These are phyloP conservation scores for Coendou prehensilis DNA, from an alignment of 2,797 vertebrate genomes.

Conservation along the genomic window DNA sequence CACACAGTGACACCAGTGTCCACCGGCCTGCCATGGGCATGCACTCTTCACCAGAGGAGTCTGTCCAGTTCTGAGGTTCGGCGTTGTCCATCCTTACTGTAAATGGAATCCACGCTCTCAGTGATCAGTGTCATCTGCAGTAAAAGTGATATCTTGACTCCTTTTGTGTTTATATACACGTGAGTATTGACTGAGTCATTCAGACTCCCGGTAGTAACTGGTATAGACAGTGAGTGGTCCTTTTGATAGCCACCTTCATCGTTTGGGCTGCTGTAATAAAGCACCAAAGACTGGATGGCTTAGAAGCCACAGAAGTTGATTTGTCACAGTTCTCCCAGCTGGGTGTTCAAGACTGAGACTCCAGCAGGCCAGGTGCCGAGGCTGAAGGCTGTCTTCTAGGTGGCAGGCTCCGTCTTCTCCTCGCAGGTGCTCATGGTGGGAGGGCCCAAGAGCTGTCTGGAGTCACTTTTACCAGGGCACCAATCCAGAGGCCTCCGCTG, in stretches of 20 bases:
- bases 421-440: fast-evolving
- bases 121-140: neutral
- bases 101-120: neutral
- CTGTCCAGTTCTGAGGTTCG: neutral
- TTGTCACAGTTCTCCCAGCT: neutral
- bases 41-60: neutral
- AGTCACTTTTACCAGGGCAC: neutral
- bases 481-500: neutral
- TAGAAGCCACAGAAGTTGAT: neutral
- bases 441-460: neutral
- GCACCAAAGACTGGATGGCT: neutral
- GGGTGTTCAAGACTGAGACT: neutral
- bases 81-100: neutral
- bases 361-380: fast-evolving
- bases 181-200: neutral
- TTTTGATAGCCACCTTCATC: neutral
- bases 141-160: neutral
- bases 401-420: neutral
- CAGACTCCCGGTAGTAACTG: neutral
- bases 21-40: neutral
- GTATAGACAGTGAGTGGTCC: neutral
- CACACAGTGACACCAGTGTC: neutral
- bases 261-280: neutral
- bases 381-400: neutral
- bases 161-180: neutral